Evolutionary conservation across 1,140 invertebrate species (phyloP).

Genomic region (Brachionus plicatilis): DNA sequence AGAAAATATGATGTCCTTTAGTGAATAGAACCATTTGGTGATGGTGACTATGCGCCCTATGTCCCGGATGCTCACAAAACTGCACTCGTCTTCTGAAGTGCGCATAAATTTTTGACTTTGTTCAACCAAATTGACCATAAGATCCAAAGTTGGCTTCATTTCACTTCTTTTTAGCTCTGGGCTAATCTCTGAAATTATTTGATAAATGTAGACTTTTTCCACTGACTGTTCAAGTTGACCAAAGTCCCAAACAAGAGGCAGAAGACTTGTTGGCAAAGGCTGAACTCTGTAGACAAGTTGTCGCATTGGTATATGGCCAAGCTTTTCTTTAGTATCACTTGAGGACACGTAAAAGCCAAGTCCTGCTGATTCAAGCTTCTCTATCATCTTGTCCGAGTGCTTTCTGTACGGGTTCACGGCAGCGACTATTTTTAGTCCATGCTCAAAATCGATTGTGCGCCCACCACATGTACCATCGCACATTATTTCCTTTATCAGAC

Average conservation of each 20-base stretch:
- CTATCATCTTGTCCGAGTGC: constrained; percentile 48
- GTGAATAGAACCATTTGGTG: constrained; percentile 41
- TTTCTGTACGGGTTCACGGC: constrained; percentile 53
- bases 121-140: constrained; percentile 44
- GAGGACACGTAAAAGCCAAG: constrained; percentile 49
- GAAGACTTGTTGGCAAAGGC: constrained; percentile 48
- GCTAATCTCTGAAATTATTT: constrained; percentile 11
- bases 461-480: constrained; percentile 49
- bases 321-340: constrained; percentile 43
- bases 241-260: constrained; percentile 52
- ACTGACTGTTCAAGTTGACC: constrained; percentile 46
- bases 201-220: constrained; percentile 48
- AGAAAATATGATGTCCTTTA: neutral
- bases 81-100: constrained; percentile 48
- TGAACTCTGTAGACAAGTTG: constrained; percentile 50
- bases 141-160: neutral
- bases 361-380: constrained; percentile 48
- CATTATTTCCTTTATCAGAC: constrained; percentile 52
- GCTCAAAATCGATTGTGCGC: constrained; percentile 42
- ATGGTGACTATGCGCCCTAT: constrained; percentile 46
- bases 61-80: constrained; percentile 53
- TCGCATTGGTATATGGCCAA: constrained; percentile 49
- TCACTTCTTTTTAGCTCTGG: neutral
- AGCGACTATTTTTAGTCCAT: constrained; percentile 48
- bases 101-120: constrained; percentile 50